Base-by-base conservation (phyloP, 2,113 vertebrate species). In the Axis porcinus region DNA sequence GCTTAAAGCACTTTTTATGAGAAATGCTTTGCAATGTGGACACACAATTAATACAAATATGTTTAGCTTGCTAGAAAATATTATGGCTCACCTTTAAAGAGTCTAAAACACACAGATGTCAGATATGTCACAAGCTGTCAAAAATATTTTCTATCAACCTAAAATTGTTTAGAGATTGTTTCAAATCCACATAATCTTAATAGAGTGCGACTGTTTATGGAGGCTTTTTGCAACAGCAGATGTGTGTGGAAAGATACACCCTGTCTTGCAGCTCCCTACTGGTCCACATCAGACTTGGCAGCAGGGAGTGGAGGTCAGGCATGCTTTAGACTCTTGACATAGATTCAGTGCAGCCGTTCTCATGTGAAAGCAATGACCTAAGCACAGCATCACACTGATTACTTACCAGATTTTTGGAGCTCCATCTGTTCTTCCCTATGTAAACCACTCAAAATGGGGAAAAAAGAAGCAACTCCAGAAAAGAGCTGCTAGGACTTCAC, bases 91-190 rank as follows among this genome's bases (percentile, higher is more conserved):
- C 54, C 83, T 97, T 96, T 98, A 92, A 92, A 97, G 83, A 94
- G 52, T 82, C 21, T 91, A 86, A 95, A 97, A 88, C 54, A 94
- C 57, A 97, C 16, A 95, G 83, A 94, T 93, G 85, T 93, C 95
- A 97, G 89, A 97, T 94, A 74, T 76, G 40, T 97, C 95, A 95
- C 43, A 95, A 97, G 14, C 55, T 97, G 97, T 97, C 94, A 95
- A 91, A 95, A 98, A 96, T 83, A 27, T 89, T 96, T 97, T 92
- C 54, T 91, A 36, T 95, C 23, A 30, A 92, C 50, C 62, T 84
- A 81, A 93, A 96, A 87, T 96, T 92, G 47, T 93, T 58, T 36
- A 93, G 62, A 36, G 95, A 94, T 88, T 81, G 79, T 86, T 93
- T 54, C 57, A 86, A 95, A 97, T 91, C 64, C 84, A 89, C 21